phyloP scores from a whole-genome alignment of 2,888 invertebrate genomes.

The Athalia cordata region DNA sequence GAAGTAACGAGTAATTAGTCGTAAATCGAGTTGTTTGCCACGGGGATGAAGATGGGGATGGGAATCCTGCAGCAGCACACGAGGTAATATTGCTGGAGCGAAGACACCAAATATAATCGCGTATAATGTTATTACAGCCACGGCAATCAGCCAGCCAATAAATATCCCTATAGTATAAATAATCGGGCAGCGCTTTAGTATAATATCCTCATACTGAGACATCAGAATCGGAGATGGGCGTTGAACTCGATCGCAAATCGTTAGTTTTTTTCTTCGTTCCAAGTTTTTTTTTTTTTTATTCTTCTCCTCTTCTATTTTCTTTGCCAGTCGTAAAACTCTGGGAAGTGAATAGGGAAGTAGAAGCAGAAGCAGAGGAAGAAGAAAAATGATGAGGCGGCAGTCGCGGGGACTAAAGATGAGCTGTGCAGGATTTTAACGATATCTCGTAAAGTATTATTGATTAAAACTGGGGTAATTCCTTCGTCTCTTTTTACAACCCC shows the following conservation, averaged over 20 bases:
- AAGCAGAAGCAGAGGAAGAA: not conserved
- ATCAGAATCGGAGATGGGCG: no score
- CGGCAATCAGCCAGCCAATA: no score
- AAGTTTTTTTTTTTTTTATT: no score
- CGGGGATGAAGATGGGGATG: not conserved
- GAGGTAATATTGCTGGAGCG: not conserved
- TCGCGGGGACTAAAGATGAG: not conserved
- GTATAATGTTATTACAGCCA: no score
- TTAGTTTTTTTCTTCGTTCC: not conserved
- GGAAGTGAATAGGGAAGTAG: constrained; percentile 12
- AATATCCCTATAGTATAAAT: no score
- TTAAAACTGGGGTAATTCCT: constrained; percentile 20
- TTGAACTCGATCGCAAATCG: not conserved
- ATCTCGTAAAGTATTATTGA: constrained; percentile 41
- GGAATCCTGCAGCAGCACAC: not conserved
- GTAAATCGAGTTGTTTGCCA: constrained; percentile 30
- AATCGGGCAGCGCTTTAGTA: no score
- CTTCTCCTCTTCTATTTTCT: not conserved
- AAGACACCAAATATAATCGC: not conserved
- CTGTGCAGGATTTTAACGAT: constrained; percentile 33
- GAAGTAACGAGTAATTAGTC: constrained; percentile 41
- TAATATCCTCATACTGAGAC: no score
- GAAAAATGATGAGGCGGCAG: not conserved
- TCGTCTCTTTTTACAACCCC: constrained; percentile 9
- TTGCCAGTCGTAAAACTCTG: constrained; percentile 16